A percentile compares a stretch with the other conserved stretches of the same genome.
Evolutionary conservation across 2,888 invertebrate genomes (phyloP).

Genomic region (Trissolcus japonicus): DNA sequence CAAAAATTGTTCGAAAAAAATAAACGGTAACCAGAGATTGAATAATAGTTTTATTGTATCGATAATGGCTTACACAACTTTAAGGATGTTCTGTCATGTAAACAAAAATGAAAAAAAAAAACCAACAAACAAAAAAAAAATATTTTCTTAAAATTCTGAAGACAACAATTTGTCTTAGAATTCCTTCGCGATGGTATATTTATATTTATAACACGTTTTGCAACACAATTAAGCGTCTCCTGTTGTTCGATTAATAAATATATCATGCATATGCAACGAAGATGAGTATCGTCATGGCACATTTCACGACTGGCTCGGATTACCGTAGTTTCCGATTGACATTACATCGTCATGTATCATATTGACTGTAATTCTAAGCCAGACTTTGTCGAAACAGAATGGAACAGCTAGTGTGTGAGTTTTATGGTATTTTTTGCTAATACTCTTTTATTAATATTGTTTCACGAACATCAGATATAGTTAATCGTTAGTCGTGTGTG

Average conservation of each 20-base stretch:
- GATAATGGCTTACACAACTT: too few relatives aligned
- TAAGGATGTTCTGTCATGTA: too few relatives aligned
- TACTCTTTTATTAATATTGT: too few relatives aligned
- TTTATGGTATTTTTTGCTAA: too few relatives aligned
- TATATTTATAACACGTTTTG: background rate
- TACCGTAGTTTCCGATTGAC: constrained; percentile 52
- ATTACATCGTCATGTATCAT: constrained; percentile 41
- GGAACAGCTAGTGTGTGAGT: too few relatives aligned
- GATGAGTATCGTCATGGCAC: constrained; percentile 37
- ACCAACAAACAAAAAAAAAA: too few relatives aligned
- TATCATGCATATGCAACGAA: constrained; percentile 31
- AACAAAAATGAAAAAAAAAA: too few relatives aligned
- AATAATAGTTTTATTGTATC: background rate
- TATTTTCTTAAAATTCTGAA: background rate
- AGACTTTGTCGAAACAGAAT: too few relatives aligned
- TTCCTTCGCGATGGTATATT: background rate
- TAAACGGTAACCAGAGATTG: background rate
- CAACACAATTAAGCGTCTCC: constrained; percentile 7
- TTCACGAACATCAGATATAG: too few relatives aligned
- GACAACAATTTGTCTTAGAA: background rate
- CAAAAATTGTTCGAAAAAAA: too few relatives aligned
- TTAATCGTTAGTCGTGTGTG: too few relatives aligned
- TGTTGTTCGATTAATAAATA: constrained; percentile 24
- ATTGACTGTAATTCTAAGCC: too few relatives aligned
- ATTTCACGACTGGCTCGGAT: constrained; percentile 45